Evolutionary conservation across 2,797 vertebrate genomes (phyloP).

Genomic region (Amphiprion clarkii): DNA sequence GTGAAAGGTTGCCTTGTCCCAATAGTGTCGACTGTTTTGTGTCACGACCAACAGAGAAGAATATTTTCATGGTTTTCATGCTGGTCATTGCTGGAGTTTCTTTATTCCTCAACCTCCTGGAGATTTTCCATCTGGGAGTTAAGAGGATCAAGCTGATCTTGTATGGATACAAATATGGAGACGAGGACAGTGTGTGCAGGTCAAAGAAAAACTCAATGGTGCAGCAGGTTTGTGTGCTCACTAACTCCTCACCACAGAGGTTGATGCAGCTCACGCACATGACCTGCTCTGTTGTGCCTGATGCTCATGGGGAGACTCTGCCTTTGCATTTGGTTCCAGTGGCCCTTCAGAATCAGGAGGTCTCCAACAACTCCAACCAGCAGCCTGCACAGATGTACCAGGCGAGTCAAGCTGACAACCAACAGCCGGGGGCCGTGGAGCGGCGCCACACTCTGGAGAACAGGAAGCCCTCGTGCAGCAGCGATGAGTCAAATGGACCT

Average conservation of each 20-base stretch:
- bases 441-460: slow-evolving; percentile 58
- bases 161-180: slow-evolving; percentile 79
- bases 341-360: slow-evolving; percentile 51
- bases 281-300: slow-evolving; percentile 69
- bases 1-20: slow-evolving; percentile 91
- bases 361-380: slow-evolving; percentile 69
- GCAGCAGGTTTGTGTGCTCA: slow-evolving; percentile 83
- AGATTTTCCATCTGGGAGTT: slow-evolving; percentile 93
- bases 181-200: slow-evolving; percentile 84
- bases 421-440: slow-evolving; percentile 58
- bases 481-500: slow-evolving; percentile 79
- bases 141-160: slow-evolving; percentile 90
- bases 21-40: slow-evolving; percentile 96
- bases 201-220: slow-evolving; percentile 89
- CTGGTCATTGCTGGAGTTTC: slow-evolving; percentile 92
- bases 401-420: slow-evolving; percentile 74
- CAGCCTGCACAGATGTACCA: slow-evolving; percentile 64
- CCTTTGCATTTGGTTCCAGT: slow-evolving; percentile 56
- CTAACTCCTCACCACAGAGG: slow-evolving; percentile 84
- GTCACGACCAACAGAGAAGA: slow-evolving; percentile 96
- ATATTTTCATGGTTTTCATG: slow-evolving; percentile 97
- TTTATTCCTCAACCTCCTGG: slow-evolving; percentile 92
- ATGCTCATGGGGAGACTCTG: slow-evolving; percentile 67
- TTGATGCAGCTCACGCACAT: slow-evolving; percentile 79
- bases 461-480: slow-evolving; percentile 80